Base-by-base conservation (phyloP, 1,140 invertebrate genomes). In the Drosophila ogumai region DNA sequence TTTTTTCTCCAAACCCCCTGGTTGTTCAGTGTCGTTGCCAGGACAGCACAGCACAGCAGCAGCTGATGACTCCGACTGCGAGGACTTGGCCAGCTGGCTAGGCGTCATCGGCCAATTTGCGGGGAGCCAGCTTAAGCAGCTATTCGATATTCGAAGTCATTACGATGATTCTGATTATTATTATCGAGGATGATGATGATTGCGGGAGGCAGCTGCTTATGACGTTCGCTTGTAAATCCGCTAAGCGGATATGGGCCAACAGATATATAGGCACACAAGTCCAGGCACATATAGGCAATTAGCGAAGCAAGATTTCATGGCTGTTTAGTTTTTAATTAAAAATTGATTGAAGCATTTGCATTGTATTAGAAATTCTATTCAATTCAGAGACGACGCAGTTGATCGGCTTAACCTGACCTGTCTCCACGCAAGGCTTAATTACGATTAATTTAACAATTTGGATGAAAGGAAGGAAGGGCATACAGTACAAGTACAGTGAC, bases 321-420 rank as follows among this genome's bases (percentile, higher is more conserved):
- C 43, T 67, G 57, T 57, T 80, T 66, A 67, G 71, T 76, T 84
- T 84, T 88, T 88, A 90, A 88, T 88, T 88, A 90, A 84, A 88
- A 90, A 84, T 88, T 88, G 68, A 88, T 90, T 55, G 57, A 65
- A 55, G 61, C 66, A 56, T 77, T 77, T 69, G 75, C 75, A 88
- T 88, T 77, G 65, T 82, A 88, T 80, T 80, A 77, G 50, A 52
- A 61, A 76, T 76, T 49, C 19, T 64, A 82, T 87, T 82, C 49
- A 88, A 65, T 60, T 82, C 43, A 49, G 47, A 34, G 32, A 9
- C 36, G 49, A 9, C 36, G 49, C 15, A 75, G 57, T 65, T 78
- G 65, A 79, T 54, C 75, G 58, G 79, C 79, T 82, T 82, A 76
- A 63, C 59, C 36, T 44, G 57, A 44, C 64, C 40, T 54, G 19